A percentile compares a stretch with the other conserved stretches of the same genome.
These are phyloP conservation scores for Apodemia hepburni DNA, from an alignment of 2,888 invertebrate genomes.

Conservation along the genomic window DNA sequence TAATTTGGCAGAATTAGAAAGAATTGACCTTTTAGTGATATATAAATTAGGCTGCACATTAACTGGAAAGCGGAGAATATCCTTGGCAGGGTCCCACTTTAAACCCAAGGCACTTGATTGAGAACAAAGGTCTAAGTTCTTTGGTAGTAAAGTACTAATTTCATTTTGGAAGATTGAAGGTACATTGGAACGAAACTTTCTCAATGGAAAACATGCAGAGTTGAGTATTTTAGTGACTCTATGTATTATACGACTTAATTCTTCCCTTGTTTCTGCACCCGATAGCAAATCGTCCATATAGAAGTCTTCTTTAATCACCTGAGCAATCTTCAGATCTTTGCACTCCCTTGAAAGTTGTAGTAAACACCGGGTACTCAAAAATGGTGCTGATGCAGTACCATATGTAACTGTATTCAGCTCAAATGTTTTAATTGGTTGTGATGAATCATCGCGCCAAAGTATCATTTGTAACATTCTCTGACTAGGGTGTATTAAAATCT, in stretches of 20 bases:
- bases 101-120: slow-evolving; percentile 17
- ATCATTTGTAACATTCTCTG: no score
- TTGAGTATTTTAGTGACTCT: neutral
- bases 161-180: neutral
- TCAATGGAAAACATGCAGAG: neutral
- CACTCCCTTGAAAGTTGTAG: no score
- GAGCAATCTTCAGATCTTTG: no score
- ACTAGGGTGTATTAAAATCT: slow-evolving; percentile 18
- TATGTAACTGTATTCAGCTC: no score
- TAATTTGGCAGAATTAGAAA: no score
- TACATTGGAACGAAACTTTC: neutral
- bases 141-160: neutral
- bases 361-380: no score
- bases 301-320: slow-evolving; percentile 25
- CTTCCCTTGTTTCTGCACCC: slow-evolving; percentile 22
- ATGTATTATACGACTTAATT: neutral
- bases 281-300: slow-evolving; percentile 34
- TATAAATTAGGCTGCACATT: no score
- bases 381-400: no score
- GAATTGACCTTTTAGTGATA: no score
- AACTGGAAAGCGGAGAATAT: slow-evolving; percentile 15
- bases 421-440: no score
- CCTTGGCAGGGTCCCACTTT: slow-evolving; percentile 17
- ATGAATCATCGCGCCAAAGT: no score
- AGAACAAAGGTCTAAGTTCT: neutral